These are phyloP conservation scores for Xenopus borealis DNA, from an alignment of 2,113 vertebrate genomes.

Conservation along the genomic window DNA sequence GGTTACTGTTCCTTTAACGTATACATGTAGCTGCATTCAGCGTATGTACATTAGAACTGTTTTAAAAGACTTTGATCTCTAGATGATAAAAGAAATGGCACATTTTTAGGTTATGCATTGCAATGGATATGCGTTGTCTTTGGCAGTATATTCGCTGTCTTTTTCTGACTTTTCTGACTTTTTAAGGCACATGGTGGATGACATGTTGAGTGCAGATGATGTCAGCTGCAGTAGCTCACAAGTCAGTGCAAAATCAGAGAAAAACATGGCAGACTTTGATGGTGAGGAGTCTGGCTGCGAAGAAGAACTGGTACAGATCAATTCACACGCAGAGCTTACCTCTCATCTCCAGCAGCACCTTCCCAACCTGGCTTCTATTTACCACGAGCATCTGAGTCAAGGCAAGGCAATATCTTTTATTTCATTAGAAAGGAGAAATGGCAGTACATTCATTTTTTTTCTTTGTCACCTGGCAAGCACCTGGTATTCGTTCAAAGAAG, in stretches of 20 bases:
- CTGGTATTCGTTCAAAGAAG: not conserved
- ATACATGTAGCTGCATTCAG: no score
- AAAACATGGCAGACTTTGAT: constrained; percentile 99
- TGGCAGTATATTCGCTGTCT: not conserved
- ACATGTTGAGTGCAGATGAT: constrained; percentile 97
- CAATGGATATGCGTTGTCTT: no score
- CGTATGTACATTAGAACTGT: no score
- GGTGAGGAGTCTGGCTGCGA: constrained; percentile 97
- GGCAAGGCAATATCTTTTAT: constrained; percentile 61
- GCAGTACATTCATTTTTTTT: no score
- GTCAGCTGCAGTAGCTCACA: constrained; percentile 98
- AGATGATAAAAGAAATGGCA: no score
- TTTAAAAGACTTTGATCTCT: no score
- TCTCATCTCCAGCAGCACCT: constrained; percentile 98
- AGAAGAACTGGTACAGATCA: constrained; percentile 96
- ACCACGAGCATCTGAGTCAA: constrained; percentile 96
- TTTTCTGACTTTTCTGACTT: constrained; percentile 39
- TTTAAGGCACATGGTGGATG: constrained; percentile 90
- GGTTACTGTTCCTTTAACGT: no score
- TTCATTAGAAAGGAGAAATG: no score
- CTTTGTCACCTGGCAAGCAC: no score
- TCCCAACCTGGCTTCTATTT: constrained; percentile 96
- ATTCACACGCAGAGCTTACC: constrained; percentile 95
- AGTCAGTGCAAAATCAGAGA: constrained; percentile 98
- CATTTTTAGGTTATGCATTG: no score